phyloP scores from a whole-genome alignment of 2,113 vertebrate genomes.

The Cacatua alba region DNA sequence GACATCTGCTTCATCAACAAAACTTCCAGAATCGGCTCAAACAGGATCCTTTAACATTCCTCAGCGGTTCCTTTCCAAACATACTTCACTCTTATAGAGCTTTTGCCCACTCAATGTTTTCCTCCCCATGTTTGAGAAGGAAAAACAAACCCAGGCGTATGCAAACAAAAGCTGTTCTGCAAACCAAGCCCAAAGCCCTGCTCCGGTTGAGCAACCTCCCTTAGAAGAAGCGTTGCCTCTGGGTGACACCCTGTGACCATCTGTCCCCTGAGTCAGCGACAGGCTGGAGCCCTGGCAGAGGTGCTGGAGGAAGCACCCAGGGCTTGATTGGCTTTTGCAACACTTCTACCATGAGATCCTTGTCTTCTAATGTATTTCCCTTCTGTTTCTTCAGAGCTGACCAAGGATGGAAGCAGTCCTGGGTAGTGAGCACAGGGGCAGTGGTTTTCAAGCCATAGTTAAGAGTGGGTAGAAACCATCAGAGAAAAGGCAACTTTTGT shows the following conservation, averaged over 20 bases:
- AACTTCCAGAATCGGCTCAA: not conserved
- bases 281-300: slow-evolving; percentile 37
- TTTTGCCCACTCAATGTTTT: not conserved
- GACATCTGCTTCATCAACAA: not conserved
- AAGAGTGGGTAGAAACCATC: not conserved
- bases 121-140: not conserved
- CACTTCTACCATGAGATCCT: not conserved
- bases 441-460: not conserved
- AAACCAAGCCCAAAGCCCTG: not conserved
- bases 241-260: not conserved
- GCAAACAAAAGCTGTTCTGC: slow-evolving; percentile 43
- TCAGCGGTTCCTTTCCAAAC: not conserved
- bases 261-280: slow-evolving; percentile 50
- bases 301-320: slow-evolving; percentile 30
- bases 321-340: not conserved
- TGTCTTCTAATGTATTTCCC: not conserved
- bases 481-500: not conserved
- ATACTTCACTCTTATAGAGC: not conserved
- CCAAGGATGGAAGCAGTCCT: not conserved
- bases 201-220: slow-evolving; percentile 23
- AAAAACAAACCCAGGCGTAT: slow-evolving; percentile 15
- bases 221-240: not conserved
- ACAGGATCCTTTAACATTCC: not conserved
- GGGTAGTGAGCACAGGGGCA: not conserved
- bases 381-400: not conserved